Percentiles rank a stretch among this genome's conserved stretches.
Conservation (phyloP, 1,140 invertebrate species). For the Schlechtendalia chinensis region DNA sequence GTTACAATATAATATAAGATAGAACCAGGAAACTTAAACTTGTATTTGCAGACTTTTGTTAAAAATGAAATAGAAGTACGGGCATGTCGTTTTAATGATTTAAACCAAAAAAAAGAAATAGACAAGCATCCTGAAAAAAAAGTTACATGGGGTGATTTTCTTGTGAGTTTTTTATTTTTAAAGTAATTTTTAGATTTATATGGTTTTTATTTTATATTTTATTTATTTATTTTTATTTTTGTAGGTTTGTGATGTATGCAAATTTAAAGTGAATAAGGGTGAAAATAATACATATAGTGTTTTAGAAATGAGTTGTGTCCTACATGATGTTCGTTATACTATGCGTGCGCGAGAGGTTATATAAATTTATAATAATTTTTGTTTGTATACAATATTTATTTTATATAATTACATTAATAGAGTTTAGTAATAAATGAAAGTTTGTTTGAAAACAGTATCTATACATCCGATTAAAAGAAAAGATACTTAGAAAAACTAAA, state of each 20-base stretch:
- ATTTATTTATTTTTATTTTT: neutral
- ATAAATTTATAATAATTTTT: constrained; percentile 4
- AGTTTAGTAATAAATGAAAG: neutral
- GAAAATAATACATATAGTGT: neutral
- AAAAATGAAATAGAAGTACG: constrained; percentile 5
- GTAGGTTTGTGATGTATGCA: constrained; percentile 1
- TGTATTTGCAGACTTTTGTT: neutral
- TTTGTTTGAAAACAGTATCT: neutral
- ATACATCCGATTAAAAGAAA: neutral
- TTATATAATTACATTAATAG: neutral
- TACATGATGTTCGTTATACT: neutral
- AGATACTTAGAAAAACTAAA: neutral
- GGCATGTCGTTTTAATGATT: constrained; percentile 25
- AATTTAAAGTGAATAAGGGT: neutral
- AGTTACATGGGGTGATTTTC: neutral
- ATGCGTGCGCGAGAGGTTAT: neutral
- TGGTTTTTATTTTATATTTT: too few species aligned
- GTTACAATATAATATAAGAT: neutral
- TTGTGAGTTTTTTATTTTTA: neutral
- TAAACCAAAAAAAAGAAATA: constrained; percentile 6
- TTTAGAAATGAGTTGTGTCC: neutral
- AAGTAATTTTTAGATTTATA: neutral
- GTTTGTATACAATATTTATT: neutral
- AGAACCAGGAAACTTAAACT: neutral
- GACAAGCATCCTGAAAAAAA: neutral